Percentiles rank a stretch among this genome's conserved stretches.
These are phyloP conservation scores for Porites lobata DNA, from an alignment of 92 coral and sea anemone genomes.

Conservation along the genomic window DNA sequence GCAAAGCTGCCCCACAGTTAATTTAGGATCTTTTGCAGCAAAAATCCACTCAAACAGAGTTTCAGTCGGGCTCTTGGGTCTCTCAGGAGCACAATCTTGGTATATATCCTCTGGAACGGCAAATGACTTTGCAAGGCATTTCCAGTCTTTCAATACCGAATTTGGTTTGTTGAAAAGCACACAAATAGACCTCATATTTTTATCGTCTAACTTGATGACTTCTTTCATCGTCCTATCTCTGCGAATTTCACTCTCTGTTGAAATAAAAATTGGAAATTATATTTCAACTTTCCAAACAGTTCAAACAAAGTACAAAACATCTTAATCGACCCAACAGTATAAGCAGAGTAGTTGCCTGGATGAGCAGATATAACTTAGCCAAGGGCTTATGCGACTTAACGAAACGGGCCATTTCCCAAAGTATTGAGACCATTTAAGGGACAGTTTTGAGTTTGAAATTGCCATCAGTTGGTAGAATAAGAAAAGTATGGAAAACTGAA, in stretches of 20 bases:
- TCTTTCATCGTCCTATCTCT: conserved; percentile 16
- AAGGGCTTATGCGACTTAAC: too few species aligned
- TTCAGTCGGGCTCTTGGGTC: conserved; percentile 48
- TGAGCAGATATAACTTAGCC: too few species aligned
- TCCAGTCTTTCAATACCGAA: conserved; percentile 61
- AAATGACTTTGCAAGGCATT: conserved; percentile 42
- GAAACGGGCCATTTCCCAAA: too few species aligned
- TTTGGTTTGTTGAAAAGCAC: conserved; percentile 49
- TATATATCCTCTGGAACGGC: conserved; percentile 32
- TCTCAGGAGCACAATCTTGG: conserved; percentile 46
- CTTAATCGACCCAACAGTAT: not conserved
- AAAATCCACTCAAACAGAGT: conserved; percentile 50
- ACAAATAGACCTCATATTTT: conserved; percentile 25
- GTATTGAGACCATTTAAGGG: too few species aligned
- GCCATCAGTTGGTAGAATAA: too few species aligned
- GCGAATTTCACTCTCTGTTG: not conserved
- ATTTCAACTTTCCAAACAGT: not conserved
- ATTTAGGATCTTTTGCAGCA: not conserved
- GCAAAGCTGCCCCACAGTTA: conserved; percentile 50
- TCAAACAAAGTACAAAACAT: not conserved
- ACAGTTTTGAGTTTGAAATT: too few species aligned
- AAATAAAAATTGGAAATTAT: not conserved
- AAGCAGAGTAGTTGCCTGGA: too few species aligned
- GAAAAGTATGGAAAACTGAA: too few species aligned
- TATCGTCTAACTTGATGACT: conserved; percentile 21